Percentiles rank a stretch among this genome's conserved stretches.
Conservation (phyloP, 1,140 invertebrate species). For the Drosophila ohnishii region DNA sequence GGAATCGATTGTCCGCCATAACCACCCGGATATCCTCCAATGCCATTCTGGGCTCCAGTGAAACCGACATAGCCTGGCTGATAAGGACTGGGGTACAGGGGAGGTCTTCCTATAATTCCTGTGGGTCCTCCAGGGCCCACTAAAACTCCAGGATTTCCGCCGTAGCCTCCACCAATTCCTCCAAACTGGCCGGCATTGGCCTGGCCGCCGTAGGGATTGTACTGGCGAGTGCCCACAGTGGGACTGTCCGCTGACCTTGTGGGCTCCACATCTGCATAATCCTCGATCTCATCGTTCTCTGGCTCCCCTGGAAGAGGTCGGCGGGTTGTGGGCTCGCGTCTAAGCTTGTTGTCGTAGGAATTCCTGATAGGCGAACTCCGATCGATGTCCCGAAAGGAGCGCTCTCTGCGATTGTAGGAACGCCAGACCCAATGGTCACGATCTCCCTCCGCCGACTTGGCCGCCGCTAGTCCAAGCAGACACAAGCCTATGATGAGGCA, state of each 20-base stretch:
- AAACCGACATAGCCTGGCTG: conserved; percentile 58
- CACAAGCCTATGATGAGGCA: conserved; percentile 59
- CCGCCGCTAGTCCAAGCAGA: conserved; percentile 34
- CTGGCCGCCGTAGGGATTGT: conserved; percentile 62
- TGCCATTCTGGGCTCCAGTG: conserved; percentile 47
- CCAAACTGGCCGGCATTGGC: conserved; percentile 56
- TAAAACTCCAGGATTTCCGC: conserved; percentile 83
- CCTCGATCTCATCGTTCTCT: conserved; percentile 79
- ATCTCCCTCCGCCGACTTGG: conserved; percentile 33
- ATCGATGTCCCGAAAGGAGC: conserved; percentile 60
- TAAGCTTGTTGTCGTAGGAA: conserved; percentile 49
- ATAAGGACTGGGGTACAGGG: conserved; percentile 49
- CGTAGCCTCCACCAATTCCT: conserved; percentile 42
- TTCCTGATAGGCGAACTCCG: conserved; percentile 50
- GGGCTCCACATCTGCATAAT: conserved; percentile 66
- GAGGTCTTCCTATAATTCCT: conserved; percentile 83
- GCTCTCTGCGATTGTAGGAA: conserved; percentile 47
- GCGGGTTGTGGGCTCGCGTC: conserved; percentile 69
- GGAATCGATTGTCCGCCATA: conserved; percentile 37
- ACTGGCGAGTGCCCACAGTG: conserved; percentile 68
- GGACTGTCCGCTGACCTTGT: conserved; percentile 33
- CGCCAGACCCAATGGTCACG: conserved; percentile 64
- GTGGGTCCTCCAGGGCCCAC: conserved; percentile 86
- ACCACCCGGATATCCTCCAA: conserved; percentile 56
- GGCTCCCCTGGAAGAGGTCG: conserved; percentile 66